phyloP scores from a whole-genome alignment of 1,140 invertebrate genomes.

The Cryptotermes secundus region DNA sequence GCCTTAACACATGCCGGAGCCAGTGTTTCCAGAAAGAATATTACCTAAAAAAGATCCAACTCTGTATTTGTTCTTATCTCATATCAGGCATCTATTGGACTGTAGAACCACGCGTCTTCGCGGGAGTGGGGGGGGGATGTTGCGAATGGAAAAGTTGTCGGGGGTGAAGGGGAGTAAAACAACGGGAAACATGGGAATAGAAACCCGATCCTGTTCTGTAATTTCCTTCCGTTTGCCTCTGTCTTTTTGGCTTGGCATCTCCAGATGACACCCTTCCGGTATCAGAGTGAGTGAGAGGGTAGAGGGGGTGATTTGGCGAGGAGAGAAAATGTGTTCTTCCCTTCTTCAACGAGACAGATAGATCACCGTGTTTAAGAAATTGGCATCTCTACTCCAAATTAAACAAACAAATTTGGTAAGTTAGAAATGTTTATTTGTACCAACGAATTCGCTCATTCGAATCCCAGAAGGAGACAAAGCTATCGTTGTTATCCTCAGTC shows the following conservation, averaged over 20 bases:
- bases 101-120: neutral
- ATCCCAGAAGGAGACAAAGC: too few species aligned
- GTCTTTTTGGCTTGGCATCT: neutral
- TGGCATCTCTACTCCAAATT: too few species aligned
- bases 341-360: too few species aligned
- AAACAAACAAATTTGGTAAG: too few species aligned
- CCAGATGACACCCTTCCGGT: slow-evolving; percentile 13
- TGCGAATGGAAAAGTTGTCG: neutral
- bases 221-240: slow-evolving; percentile 11
- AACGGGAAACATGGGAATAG: slow-evolving; percentile 10
- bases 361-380: too few species aligned
- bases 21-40: neutral
- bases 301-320: neutral
- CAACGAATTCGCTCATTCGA: too few species aligned
- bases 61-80: neutral
- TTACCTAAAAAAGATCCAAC: neutral
- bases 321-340: neutral
- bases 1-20: neutral
- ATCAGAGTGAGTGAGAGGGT: neutral
- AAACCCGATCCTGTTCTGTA: slow-evolving; percentile 15
- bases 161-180: neutral
- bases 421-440: too few species aligned
- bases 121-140: neutral
- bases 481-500: too few species aligned
- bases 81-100: slow-evolving; percentile 8